Evolutionary conservation across 2,797 vertebrate genomes (phyloP), one percentile per base, ranked within the genome.

Genomic region (Strix occidentalis): DNA sequence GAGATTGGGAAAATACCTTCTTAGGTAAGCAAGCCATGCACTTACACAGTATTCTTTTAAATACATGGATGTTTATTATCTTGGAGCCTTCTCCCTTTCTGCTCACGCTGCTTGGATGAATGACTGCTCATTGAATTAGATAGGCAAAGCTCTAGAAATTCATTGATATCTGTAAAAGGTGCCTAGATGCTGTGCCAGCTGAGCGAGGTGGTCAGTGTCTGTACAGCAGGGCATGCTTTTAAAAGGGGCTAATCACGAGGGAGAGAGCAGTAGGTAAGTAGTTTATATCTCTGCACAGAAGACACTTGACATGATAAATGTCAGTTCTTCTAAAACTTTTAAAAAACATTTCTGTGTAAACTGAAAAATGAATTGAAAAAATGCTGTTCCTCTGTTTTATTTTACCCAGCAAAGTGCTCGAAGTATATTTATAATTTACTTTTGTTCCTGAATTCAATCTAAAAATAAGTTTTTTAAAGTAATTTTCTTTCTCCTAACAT

Each of bases 21-120:
- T 33, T 94, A 76, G 48, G 58, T 76, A 74, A 93, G 89, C 79
- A 86, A 91, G 85, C 82, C 74, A 76, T 29, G 69, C 14, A 14
- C 76, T 93, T 71, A 65, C 0, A 2, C 41, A n/a, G 41, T 90
- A 4, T 57, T 91, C 68, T 68, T 80, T 81, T 84, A 21, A 86
- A 81, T 37, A n/a, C 57, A 3, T 10, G 60, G 29, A 63, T 89
- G 33, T 78, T 87, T 31, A 48, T 89, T 82, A 76, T 56, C 65
- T 50, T 60, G 63, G 87, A 92, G 66, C 91, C 57, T 53, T 94
- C 89, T 68, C 48, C 63, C 78, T 69, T 82, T 72, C 25, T 2
- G 2, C 43, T 61, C 45, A 6, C 0, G 0, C 72, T 51, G 76
- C 82, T 75, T 6, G 1, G 5, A 24, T 10, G 10, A 75, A 11